Evolutionary conservation across 2,888 invertebrate genomes (phyloP).

Genomic region (Dendrolimus houi): DNA sequence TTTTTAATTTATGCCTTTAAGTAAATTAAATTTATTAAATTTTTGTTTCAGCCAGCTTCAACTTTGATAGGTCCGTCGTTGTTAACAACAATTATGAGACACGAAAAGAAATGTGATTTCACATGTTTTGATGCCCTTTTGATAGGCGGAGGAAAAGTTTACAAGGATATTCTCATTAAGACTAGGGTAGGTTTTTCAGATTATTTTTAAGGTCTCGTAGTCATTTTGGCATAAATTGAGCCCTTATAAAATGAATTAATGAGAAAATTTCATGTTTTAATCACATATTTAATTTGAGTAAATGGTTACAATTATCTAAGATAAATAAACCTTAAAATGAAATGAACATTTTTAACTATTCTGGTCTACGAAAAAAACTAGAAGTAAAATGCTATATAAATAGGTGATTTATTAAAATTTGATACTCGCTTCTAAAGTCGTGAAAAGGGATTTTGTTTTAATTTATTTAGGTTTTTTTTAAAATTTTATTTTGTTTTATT

Average conservation of each 20-base stretch:
- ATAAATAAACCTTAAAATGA: too few relatives aligned
- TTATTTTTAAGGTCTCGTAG: not conserved
- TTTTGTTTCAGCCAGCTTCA: slow-evolving; percentile 33
- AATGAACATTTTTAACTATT: too few relatives aligned
- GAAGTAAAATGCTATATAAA: too few relatives aligned
- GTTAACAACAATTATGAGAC: slow-evolving; percentile 22
- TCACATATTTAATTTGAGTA: too few relatives aligned
- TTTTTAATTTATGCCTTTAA: not conserved
- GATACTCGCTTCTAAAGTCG: too few relatives aligned
- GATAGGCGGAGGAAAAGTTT: slow-evolving; percentile 34
- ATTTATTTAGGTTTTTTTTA: too few relatives aligned
- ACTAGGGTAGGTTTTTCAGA: slow-evolving; percentile 26
- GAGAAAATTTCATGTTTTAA: not conserved
- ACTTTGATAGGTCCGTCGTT: slow-evolving; percentile 24
- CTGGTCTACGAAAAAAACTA: too few relatives aligned
- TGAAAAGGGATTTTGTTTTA: too few relatives aligned
- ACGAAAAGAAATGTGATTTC: slow-evolving; percentile 38
- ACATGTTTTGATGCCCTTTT: slow-evolving; percentile 31
- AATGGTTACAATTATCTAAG: too few relatives aligned
- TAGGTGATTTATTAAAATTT: too few relatives aligned
- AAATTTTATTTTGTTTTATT: too few relatives aligned
- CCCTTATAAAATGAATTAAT: slow-evolving; percentile 2
- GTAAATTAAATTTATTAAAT: not conserved
- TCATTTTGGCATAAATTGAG: not conserved
- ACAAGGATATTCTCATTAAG: slow-evolving; percentile 21